Percentiles rank a stretch among this genome's conserved stretches.
phyloP scores from a whole-genome alignment of 2,113 vertebrate species.

The Odocoileus virginianus region DNA sequence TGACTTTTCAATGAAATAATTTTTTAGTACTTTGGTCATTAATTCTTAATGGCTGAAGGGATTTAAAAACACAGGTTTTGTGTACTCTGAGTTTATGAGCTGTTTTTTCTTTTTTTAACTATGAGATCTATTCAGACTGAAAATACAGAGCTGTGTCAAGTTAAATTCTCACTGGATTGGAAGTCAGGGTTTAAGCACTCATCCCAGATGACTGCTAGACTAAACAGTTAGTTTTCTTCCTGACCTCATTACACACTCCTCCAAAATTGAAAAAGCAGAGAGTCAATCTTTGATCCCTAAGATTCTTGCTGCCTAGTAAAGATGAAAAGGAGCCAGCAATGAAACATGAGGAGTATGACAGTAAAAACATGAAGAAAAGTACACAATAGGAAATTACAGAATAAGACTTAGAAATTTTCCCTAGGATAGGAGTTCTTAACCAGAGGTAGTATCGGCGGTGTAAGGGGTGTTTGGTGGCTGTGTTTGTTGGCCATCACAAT shows the following conservation, averaged over 20 bases:
- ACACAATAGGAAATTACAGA: not conserved
- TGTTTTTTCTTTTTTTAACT: not conserved
- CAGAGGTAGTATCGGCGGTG: not conserved
- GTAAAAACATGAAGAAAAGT: not conserved
- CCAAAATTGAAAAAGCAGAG: not conserved
- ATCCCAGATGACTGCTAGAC: conserved; percentile 1
- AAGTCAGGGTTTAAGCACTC: conserved; percentile 24
- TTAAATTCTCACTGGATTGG: not conserved
- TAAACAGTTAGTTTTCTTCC: not conserved
- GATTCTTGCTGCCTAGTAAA: conserved; percentile 3
- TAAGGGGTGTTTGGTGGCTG: not conserved
- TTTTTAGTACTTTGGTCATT: conserved; percentile 6
- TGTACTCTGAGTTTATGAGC: not conserved
- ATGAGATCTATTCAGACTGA: not conserved
- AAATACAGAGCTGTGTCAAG: not conserved
- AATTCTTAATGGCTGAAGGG: conserved; percentile 8
- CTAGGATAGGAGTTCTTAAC: not conserved
- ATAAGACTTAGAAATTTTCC: not conserved
- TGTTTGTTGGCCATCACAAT: not conserved
- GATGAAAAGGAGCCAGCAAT: not conserved
- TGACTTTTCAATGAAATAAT: conserved; percentile 2
- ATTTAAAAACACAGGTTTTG: conserved; percentile 25
- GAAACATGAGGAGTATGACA: not conserved
- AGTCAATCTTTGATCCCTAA: not conserved
- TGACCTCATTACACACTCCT: not conserved